These are phyloP conservation scores for Corydoras sp. DNA, from an alignment of 2,113 vertebrate genomes.

Conservation along the genomic window DNA sequence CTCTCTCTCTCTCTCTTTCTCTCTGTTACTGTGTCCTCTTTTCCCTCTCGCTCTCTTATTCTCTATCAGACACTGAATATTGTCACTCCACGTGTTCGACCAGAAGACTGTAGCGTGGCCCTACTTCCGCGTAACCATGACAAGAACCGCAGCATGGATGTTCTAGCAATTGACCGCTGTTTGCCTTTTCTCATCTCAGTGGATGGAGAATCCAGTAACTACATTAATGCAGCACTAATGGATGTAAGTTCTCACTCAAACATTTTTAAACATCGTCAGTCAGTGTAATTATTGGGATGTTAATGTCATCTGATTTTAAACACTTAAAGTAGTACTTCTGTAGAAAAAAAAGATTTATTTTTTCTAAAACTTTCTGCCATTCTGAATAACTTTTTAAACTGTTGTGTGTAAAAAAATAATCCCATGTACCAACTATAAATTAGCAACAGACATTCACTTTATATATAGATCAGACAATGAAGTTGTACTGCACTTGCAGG, in stretches of 20 bases:
- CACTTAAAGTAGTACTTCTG: no score
- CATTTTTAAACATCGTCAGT: neutral
- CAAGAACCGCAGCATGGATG: constrained; percentile 94
- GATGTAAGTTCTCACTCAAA: constrained; percentile 78
- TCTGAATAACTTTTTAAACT: no score
- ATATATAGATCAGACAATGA: no score
- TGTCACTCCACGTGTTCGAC: constrained; percentile 88
- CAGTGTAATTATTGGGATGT: no score
- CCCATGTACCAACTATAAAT: no score
- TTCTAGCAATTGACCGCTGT: constrained; percentile 88
- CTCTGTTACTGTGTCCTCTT: neutral
- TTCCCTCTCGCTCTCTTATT: neutral
- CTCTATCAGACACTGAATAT: constrained; percentile 86
- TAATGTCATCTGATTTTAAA: no score
- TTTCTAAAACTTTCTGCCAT: no score
- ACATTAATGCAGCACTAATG: constrained; percentile 95
- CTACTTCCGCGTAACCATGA: constrained; percentile 91
- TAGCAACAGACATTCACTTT: no score
- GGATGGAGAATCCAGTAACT: constrained; percentile 94
- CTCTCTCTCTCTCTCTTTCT: neutral
- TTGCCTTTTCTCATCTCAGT: constrained; percentile 95
- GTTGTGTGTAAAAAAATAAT: no score
- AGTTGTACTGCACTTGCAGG: no score
- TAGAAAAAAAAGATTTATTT: no score
- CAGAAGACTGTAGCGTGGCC: constrained; percentile 94